Conservation (phyloP, 2,888 invertebrate genomes). For the Heliconius erato region DNA sequence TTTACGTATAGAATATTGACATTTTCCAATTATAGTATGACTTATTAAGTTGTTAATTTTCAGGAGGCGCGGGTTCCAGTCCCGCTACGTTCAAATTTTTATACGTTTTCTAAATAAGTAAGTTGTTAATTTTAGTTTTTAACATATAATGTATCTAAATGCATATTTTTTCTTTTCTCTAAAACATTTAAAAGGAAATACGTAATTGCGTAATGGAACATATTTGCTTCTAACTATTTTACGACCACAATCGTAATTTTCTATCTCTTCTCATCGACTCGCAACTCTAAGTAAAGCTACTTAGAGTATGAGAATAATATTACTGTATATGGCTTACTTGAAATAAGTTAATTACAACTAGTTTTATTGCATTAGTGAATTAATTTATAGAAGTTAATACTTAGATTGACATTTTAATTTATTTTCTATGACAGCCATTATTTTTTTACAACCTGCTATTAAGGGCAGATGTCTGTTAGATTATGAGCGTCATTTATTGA, state of each 20-base stretch:
- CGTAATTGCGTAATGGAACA: too few relatives aligned
- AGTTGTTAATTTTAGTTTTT: too few relatives aligned
- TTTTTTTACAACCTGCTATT: constrained; percentile 6
- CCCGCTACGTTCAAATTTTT: too few relatives aligned
- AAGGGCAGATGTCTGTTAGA: constrained; percentile 17
- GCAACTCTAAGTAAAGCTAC: background rate
- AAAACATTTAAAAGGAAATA: too few relatives aligned
- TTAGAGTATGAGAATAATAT: background rate
- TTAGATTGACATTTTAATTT: constrained; percentile 5
- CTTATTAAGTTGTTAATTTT: too few relatives aligned
- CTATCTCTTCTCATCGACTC: background rate
- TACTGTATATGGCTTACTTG: background rate
- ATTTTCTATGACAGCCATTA: constrained; percentile 8
- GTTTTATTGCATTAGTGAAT: background rate
- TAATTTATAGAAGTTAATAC: background rate
- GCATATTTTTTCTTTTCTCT: too few relatives aligned
- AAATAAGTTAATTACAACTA: background rate
- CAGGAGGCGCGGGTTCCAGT: too few relatives aligned
- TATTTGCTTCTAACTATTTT: too few relatives aligned
- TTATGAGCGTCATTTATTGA: constrained; percentile 12
- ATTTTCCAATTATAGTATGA: too few relatives aligned
- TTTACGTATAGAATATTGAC: too few relatives aligned
- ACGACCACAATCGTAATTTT: background rate
- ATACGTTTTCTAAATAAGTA: too few relatives aligned
- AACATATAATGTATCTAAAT: too few relatives aligned